Evolutionary conservation across 2,888 invertebrate species (phyloP), one percentile per base, ranked within the genome.

Genomic region (Atethmia centrago): DNA sequence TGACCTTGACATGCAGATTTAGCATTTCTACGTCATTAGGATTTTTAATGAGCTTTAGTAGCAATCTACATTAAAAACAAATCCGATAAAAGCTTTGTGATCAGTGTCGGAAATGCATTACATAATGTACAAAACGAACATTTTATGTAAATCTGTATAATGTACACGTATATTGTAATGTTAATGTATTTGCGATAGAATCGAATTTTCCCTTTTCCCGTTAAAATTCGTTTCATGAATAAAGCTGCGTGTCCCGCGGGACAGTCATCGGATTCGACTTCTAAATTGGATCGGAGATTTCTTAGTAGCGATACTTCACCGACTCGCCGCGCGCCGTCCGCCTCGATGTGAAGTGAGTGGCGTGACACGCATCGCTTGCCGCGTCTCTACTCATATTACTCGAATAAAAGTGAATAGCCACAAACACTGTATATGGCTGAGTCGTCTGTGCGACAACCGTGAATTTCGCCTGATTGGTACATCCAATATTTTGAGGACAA

Each of bases 241-340:
- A 94, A 93, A 92, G 90, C 92, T 89, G 89, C 84, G 89, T 88
- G 84, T 92, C 94, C 92, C 93, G 49, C 49, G 94, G 93, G 94
- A 93, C 90, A 90, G 91, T 93, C 93, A 92, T 92, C 90, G 92
- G 90, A 93, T 93, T 94, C 92, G 90, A 90, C 85, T 89, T 86
- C 92, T 92, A 94, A 94, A 95, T 94, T 95, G 94, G 93, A 94
- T 94, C 91, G 88, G 91, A 90, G 91, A 91, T 93, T 92, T 89
- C 90, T 92, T 90, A 88, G 92, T 90, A 88, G 84, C 90, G 89
- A 92, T 93, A 92, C 92, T 92, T 93, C 90, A 89, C 89, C 89
- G 79, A 78, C 69, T 77, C 78, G 19, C 28, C 62, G 90, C 36
- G 36, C 36, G 79, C 59, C 69, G 91, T 16, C 59, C 80, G 91